Evolutionary conservation across 2,888 invertebrate genomes (phyloP).

Genomic region (Agriopis marginaria): DNA sequence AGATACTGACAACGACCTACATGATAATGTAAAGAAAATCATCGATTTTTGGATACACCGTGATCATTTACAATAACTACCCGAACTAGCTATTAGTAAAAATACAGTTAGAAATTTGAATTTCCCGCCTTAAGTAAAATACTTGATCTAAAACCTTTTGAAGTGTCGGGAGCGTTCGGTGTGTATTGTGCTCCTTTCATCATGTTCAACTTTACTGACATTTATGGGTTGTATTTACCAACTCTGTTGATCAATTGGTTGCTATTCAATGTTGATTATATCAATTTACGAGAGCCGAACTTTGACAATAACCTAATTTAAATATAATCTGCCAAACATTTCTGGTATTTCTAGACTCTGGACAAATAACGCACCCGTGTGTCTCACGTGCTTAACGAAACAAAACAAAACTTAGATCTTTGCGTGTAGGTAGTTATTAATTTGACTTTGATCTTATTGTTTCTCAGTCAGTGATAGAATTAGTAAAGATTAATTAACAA

Average conservation of each 20-base stretch:
- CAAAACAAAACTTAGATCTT: no score
- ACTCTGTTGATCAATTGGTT: background rate
- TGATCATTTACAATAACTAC: no score
- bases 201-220: background rate
- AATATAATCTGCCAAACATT: slow-evolving; percentile 14
- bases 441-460: slow-evolving; percentile 23
- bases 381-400: slow-evolving; percentile 10
- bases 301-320: slow-evolving; percentile 8
- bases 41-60: no score
- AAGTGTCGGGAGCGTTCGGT: no score
- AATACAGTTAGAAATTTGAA: no score
- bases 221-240: background rate
- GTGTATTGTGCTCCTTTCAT: background rate
- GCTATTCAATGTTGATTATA: slow-evolving; percentile 5
- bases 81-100: no score
- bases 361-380: slow-evolving; percentile 11
- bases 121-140: no score
- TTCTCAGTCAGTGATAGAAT: background rate
- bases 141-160: no score
- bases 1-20: no score
- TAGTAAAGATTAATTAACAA: background rate
- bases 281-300: background rate
- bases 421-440: background rate
- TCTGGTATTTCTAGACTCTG: slow-evolving; percentile 2
- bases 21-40: no score